Base-by-base conservation (phyloP, 2,113 vertebrate genomes). In the Grammomys surdaster region DNA sequence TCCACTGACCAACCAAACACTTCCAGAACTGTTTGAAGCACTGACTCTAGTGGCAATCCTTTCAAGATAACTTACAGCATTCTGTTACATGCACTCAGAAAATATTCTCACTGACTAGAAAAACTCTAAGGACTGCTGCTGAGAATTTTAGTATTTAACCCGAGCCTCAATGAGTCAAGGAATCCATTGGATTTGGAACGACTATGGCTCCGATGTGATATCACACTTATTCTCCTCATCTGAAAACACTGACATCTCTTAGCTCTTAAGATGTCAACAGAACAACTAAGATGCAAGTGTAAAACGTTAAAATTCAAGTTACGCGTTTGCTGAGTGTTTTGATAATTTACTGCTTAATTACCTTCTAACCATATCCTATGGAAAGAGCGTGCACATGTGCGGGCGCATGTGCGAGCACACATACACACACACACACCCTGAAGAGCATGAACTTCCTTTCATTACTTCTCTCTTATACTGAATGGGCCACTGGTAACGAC, bases 331-430 rank as follows among this genome's bases (percentile, higher is more conserved):
- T n/a, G 67, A 77, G 36, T 22, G 46, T 60, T 72, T 76, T 40
- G 7, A n/a, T 91, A 96, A 91, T 97, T 96, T 97, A 58, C 60
- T 97, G 54, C 69, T 98, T 98, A 97, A 96, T 95, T 96, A 88
- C 60, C 76, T 56, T 93, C 82, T 92, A 97, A 94, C 72, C 54
- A 72, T 92, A 97, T 96, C 97, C 73, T 88, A 82, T 70, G 73
- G 97, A 97, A 86, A 48, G 22, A 96, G 72, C 94, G 97, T 43
- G 96, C 88, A 97, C 9, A 43, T 40, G 40, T 40, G 40, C 40
- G 40, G 40, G 40, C 9, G 22, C 8, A 17, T 58, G 56, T 58
- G 1, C 58, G 10, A 22, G 13, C 19, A 40, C 70, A 11, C 16
- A 36, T 4, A 58, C 28, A 14, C 75, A 76, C 75, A 48, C 48